Evolutionary conservation across 2,797 vertebrate species (phyloP).

Genomic region (Cyclura pinguis): DNA sequence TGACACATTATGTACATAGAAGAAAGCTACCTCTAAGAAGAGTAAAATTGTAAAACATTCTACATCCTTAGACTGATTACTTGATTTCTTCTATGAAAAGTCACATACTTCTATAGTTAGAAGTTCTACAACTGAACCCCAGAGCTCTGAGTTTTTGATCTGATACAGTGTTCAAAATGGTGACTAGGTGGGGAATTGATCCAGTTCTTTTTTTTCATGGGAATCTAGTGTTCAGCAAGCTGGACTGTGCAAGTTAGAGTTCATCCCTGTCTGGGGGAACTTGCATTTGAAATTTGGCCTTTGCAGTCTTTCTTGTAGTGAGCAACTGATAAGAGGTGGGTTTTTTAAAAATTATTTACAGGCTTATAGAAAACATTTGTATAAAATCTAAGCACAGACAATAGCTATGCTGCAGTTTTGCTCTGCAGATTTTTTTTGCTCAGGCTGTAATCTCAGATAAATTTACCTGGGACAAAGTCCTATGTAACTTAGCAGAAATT

Average conservation of each 20-base stretch:
- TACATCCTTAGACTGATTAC: conserved; percentile 25
- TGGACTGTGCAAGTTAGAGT: conserved; percentile 28
- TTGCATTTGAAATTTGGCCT: conserved; percentile 46
- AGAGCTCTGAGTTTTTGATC: not conserved
- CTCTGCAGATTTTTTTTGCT: not conserved
- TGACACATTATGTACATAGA: not conserved
- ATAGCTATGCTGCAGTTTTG: not conserved
- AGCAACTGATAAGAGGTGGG: conserved; percentile 29
- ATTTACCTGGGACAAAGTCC: not conserved
- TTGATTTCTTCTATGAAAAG: not conserved
- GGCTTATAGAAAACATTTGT: not conserved
- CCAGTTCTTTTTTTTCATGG: not conserved
- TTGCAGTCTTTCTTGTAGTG: conserved; percentile 44
- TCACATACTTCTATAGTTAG: not conserved
- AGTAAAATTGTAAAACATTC: not conserved
- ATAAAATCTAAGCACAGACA: not conserved
- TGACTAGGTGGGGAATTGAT: not conserved
- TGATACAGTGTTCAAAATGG: not conserved
- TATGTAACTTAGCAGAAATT: too few species aligned
- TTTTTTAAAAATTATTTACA: not conserved
- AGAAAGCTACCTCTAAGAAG: not conserved
- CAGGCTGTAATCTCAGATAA: not conserved
- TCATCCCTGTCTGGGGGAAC: conserved; percentile 41
- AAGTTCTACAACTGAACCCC: conserved; percentile 47
- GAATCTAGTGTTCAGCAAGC: not conserved